Percentiles rank a stretch among this genome's conserved stretches.
Evolutionary conservation across 1,140 invertebrate species (phyloP).

Genomic region (Parapsyche elsis): DNA sequence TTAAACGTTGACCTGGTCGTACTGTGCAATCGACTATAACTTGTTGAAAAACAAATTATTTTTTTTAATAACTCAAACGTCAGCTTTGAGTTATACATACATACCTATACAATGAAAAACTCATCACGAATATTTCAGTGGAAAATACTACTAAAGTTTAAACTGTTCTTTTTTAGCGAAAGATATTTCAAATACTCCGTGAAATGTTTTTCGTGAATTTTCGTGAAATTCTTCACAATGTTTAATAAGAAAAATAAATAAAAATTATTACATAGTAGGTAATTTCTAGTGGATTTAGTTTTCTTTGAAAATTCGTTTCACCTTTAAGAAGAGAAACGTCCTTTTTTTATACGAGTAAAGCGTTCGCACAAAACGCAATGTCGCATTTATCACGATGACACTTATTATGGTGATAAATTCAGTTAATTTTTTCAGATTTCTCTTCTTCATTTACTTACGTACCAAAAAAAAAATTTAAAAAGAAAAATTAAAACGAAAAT

Average conservation of each 20-base stretch:
- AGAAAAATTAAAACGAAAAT: too few relatives aligned
- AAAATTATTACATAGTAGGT: not conserved
- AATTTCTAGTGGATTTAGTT: not conserved
- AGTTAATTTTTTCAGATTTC: slow-evolving; percentile 31
- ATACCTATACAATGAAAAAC: too few relatives aligned
- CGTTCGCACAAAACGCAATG: slow-evolving; percentile 6
- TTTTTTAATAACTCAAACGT: too few relatives aligned
- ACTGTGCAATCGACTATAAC: too few relatives aligned
- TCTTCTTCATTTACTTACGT: not conserved
- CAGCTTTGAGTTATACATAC: too few relatives aligned
- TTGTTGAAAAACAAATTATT: too few relatives aligned
- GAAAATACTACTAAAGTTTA: too few relatives aligned
- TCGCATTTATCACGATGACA: slow-evolving; percentile 28
- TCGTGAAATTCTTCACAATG: not conserved
- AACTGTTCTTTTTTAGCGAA: too few relatives aligned
- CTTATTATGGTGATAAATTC: slow-evolving; percentile 33
- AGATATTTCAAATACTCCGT: not conserved
- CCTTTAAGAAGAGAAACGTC: not conserved
- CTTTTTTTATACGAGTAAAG: not conserved
- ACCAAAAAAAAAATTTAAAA: too few relatives aligned
- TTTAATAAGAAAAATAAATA: slow-evolving; percentile 4
- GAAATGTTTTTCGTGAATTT: not conserved
- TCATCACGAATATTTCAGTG: too few relatives aligned
- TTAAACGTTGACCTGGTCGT: too few relatives aligned
- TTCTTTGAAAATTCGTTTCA: slow-evolving; percentile 3